phyloP scores from a whole-genome alignment of 2,113 vertebrate genomes.

The Mus pahari region DNA sequence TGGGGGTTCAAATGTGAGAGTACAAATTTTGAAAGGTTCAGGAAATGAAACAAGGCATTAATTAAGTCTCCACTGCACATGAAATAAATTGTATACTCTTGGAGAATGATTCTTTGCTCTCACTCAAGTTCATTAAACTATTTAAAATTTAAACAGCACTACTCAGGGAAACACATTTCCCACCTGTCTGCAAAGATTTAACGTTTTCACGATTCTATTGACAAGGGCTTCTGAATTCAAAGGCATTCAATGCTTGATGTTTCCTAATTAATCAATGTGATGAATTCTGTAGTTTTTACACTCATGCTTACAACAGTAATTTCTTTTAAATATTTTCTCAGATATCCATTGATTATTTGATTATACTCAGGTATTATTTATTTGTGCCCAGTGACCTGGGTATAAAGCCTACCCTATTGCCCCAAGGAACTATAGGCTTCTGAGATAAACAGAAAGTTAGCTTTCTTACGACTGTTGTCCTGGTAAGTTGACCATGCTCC shows the following conservation, averaged over 20 bases:
- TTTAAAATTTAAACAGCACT: constrained; percentile 70
- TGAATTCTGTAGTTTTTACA: constrained; percentile 31
- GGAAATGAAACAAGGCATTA: constrained; percentile 48
- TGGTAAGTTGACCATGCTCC: neutral
- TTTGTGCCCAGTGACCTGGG: neutral
- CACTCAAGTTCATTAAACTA: constrained; percentile 66
- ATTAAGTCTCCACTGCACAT: constrained; percentile 46
- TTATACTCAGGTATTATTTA: neutral
- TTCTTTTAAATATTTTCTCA: constrained; percentile 11
- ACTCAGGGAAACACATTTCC: constrained; percentile 40
- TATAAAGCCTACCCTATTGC: neutral
- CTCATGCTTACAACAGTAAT: neutral
- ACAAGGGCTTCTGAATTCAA: constrained; percentile 37
- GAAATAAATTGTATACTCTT: constrained; percentile 36
- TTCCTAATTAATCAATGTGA: constrained; percentile 58
- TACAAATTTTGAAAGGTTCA: constrained; percentile 27
- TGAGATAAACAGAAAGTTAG: neutral
- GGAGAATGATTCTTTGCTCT: constrained; percentile 51
- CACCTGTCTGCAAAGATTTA: constrained; percentile 61
- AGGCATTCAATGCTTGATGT: neutral
- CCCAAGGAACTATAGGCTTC: neutral
- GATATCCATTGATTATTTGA: neutral
- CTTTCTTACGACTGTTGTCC: neutral
- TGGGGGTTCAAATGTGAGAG: neutral
- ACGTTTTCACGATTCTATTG: constrained; percentile 59